Percentiles rank a stretch among this genome's conserved stretches.
phyloP scores from a whole-genome alignment of 2,113 vertebrate species.

The Catharus fuscescens region DNA sequence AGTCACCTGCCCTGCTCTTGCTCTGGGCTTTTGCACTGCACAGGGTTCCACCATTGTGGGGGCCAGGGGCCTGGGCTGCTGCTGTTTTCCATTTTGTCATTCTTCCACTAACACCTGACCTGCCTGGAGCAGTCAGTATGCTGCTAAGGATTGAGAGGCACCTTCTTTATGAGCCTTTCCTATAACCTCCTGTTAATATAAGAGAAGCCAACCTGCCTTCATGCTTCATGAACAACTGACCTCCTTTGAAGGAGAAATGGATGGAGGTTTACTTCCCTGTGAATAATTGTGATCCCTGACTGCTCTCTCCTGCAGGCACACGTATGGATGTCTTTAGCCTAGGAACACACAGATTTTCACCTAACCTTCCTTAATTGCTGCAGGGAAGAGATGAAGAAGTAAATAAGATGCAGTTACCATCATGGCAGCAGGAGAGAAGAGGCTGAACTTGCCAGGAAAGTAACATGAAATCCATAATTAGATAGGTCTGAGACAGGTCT shows the following conservation, averaged over 20 bases:
- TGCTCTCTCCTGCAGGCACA: neutral
- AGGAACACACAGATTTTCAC: neutral
- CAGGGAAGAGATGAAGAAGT: neutral
- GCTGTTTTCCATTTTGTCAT: neutral
- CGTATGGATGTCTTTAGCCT: neutral
- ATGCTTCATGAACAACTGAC: neutral
- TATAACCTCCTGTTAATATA: neutral
- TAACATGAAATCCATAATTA: neutral
- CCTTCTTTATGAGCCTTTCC: neutral
- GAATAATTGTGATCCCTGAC: neutral
- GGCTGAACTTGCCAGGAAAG: neutral
- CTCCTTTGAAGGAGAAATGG: neutral
- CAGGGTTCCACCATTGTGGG: rapidly evolving
- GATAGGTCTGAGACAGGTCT: neutral
- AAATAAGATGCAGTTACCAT: neutral
- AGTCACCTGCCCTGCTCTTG: neutral
- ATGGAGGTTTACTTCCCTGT: neutral
- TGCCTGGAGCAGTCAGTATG: neutral
- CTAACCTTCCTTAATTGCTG: neutral
- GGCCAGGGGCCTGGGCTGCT: neutral
- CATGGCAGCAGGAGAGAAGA: neutral
- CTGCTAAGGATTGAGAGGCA: neutral
- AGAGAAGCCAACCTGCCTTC: neutral
- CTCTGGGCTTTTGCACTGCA: neutral
- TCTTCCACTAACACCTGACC: neutral